A percentile compares a stretch with the other conserved stretches of the same genome.
phyloP scores from a whole-genome alignment of 2,113 vertebrate species.

The Ceyx cyanopectus region DNA sequence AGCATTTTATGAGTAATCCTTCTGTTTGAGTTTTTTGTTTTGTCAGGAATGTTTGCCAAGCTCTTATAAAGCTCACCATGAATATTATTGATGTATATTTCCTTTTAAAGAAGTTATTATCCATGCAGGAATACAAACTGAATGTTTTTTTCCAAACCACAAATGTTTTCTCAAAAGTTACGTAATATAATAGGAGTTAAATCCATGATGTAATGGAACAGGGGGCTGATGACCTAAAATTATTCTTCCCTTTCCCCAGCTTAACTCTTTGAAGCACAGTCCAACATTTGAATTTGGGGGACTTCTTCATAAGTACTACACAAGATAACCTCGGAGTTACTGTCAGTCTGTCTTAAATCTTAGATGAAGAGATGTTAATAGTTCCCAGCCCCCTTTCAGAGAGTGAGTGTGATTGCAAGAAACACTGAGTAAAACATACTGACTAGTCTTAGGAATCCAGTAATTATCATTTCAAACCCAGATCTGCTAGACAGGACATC shows the following conservation, averaged over 20 bases:
- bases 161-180: slow-evolving; percentile 46
- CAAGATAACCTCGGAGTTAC: background rate
- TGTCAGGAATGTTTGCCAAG: slow-evolving; percentile 67
- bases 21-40: slow-evolving; percentile 63
- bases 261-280: background rate
- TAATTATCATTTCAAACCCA: background rate
- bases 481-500: background rate
- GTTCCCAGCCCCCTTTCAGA: background rate
- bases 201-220: background rate
- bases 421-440: background rate
- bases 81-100: slow-evolving; percentile 64
- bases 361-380: background rate
- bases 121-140: background rate
- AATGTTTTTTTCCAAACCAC: background rate
- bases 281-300: background rate
- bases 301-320: background rate
- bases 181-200: slow-evolving; percentile 14
- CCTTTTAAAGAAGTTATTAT: slow-evolving; percentile 63
- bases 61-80: slow-evolving; percentile 50
- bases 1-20: slow-evolving; percentile 72
- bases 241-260: background rate
- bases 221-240: background rate
- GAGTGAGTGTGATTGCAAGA: background rate
- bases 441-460: background rate
- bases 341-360: background rate